Conservation (phyloP, 1,140 invertebrate genomes). For the Ips typographus region DNA sequence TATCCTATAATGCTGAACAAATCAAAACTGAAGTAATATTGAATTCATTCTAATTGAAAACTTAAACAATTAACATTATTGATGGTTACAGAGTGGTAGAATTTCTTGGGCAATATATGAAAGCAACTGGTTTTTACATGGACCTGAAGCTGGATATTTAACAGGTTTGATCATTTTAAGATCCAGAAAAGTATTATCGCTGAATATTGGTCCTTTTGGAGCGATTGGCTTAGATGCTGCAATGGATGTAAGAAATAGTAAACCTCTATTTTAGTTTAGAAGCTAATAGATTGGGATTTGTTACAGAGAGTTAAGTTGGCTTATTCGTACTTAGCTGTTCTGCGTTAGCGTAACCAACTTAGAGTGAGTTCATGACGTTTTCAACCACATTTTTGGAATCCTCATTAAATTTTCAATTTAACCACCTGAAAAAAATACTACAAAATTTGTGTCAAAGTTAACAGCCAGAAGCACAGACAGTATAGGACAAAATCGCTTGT, state of each 20-base stretch:
- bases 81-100: not conserved
- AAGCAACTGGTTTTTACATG: constrained; percentile 5
- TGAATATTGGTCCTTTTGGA: constrained; percentile 2
- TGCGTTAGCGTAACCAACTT: too few relatives aligned
- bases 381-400: too few relatives aligned
- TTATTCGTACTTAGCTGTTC: not conserved
- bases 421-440: too few relatives aligned
- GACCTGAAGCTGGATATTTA: not conserved
- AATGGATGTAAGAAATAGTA: not conserved
- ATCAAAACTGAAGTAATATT: not conserved
- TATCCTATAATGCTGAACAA: not conserved
- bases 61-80: not conserved
- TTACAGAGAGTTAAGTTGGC: constrained; percentile 1
- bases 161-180: not conserved
- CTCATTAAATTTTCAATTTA: too few relatives aligned
- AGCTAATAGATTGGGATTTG: not conserved
- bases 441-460: too few relatives aligned
- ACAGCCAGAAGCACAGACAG: too few relatives aligned
- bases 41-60: not conserved
- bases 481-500: too few relatives aligned
- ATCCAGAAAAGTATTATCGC: not conserved
- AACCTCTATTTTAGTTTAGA: not conserved
- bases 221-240: not conserved
- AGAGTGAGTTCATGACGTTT: too few relatives aligned
- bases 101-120: not conserved